These are phyloP conservation scores for Serranus cabrilla DNA, from an alignment of 2,797 vertebrate genomes.

Conservation along the genomic window DNA sequence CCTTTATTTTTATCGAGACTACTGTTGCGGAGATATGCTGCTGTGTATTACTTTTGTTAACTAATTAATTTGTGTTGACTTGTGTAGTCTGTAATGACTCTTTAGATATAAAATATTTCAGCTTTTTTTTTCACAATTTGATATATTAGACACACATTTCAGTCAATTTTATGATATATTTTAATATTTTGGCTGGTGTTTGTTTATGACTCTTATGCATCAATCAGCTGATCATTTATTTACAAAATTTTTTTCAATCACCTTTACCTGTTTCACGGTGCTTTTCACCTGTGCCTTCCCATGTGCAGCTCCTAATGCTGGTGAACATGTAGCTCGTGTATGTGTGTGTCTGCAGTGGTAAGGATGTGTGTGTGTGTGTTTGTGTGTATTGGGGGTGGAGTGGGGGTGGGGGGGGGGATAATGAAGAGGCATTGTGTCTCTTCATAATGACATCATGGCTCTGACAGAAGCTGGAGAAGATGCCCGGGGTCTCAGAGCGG, in stretches of 20 bases:
- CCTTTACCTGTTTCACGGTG: conserved; percentile 17
- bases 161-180: not conserved
- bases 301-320: conserved; percentile 1
- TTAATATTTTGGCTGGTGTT: not conserved
- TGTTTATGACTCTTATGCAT: not conserved
- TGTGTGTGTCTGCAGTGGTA: conserved; percentile 24
- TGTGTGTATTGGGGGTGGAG: conserved; percentile 9
- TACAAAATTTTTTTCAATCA: not conserved
- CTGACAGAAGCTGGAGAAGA: conserved; percentile 86
- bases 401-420: conserved; percentile 15
- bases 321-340: conserved; percentile 20
- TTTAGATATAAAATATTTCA: not conserved
- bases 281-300: conserved; percentile 45
- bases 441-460: conserved; percentile 84
- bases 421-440: conserved; percentile 80
- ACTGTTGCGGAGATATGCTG: not conserved
- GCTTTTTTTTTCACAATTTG: not conserved
- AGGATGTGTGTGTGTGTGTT: conserved; percentile 36
- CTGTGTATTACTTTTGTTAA: not conserved
- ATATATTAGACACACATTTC: not conserved
- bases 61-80: no score
- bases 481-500: conserved; percentile 72
- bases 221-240: not conserved
- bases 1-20: conserved; percentile 32
- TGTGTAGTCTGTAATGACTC: not conserved